Conservation (phyloP, 1,140 invertebrate genomes). For the Drosophila leontia region DNA sequence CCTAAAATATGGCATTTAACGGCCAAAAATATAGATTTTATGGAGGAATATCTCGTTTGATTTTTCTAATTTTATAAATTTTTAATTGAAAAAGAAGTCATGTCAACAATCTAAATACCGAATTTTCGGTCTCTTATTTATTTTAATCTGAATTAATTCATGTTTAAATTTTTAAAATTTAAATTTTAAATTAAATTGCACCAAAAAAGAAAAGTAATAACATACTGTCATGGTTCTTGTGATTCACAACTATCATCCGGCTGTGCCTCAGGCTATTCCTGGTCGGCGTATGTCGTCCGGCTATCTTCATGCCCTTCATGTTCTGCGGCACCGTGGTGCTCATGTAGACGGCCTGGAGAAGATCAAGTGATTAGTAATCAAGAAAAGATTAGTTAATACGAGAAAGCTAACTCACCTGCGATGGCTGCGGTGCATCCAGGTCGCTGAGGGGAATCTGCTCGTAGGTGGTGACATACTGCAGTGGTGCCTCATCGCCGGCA, state of each 20-base stretch:
- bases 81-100: no score
- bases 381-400: no score
- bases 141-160: no score
- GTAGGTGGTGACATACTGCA: constrained; percentile 60
- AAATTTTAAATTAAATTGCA: no score
- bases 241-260: constrained; percentile 89
- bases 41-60: no score
- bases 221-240: constrained; percentile 87
- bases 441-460: constrained; percentile 76
- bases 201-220: no score
- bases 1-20: neutral
- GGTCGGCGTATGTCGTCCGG: constrained; percentile 89
- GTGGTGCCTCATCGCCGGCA: constrained; percentile 5
- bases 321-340: constrained; percentile 90
- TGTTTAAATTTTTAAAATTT: no score
- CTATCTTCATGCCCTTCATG: constrained; percentile 87
- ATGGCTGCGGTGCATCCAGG: constrained; percentile 65
- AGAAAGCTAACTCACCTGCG: constrained; percentile 56
- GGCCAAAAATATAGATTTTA: neutral
- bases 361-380: neutral
- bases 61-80: neutral
- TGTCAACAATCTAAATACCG: no score
- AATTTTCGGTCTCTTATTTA: neutral
- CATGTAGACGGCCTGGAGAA: constrained; percentile 83
- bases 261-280: constrained; percentile 89